Percentiles rank a stretch among this genome's conserved stretches.
phyloP scores from a whole-genome alignment of 2,888 invertebrate genomes.

The Chymomyza procnemis region DNA sequence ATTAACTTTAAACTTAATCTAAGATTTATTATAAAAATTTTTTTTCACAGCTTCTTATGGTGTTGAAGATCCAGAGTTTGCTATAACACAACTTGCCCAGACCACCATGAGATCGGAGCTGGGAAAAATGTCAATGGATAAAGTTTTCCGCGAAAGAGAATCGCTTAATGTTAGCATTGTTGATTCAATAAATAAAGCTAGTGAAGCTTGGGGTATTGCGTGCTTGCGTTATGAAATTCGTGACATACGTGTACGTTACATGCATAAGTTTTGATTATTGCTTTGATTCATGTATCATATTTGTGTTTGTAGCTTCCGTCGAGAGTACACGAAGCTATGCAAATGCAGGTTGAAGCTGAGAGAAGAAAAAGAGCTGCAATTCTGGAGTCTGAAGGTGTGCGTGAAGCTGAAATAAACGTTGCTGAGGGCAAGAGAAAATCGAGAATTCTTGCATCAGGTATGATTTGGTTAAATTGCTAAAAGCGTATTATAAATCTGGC shows the following conservation, averaged over 20 bases:
- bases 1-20: not conserved
- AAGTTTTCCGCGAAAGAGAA: conserved; percentile 97
- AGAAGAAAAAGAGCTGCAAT: conserved; percentile 96
- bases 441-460: conserved; percentile 93
- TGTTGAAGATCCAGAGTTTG: conserved; percentile 99
- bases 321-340: conserved; percentile 99
- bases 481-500: too few relatives aligned
- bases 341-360: conserved; percentile 99
- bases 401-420: conserved; percentile 96
- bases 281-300: not conserved
- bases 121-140: conserved; percentile 97
- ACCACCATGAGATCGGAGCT: conserved; percentile 99
- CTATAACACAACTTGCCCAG: conserved; percentile 98
- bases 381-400: conserved; percentile 96
- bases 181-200: conserved; percentile 97
- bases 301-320: conserved; percentile 85
- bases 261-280: not conserved
- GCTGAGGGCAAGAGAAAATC: conserved; percentile 97
- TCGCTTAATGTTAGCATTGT: conserved; percentile 96
- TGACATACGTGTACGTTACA: conserved; percentile 78
- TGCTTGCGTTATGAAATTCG: conserved; percentile 97
- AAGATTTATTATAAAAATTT: not conserved
- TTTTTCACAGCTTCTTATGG: conserved; percentile 89
- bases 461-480: conserved; percentile 12
- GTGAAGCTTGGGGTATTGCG: conserved; percentile 98